A percentile compares a stretch with the other conserved stretches of the same genome.
Conservation (phyloP, 2,888 invertebrate genomes). For the Cephonodes hylas region DNA sequence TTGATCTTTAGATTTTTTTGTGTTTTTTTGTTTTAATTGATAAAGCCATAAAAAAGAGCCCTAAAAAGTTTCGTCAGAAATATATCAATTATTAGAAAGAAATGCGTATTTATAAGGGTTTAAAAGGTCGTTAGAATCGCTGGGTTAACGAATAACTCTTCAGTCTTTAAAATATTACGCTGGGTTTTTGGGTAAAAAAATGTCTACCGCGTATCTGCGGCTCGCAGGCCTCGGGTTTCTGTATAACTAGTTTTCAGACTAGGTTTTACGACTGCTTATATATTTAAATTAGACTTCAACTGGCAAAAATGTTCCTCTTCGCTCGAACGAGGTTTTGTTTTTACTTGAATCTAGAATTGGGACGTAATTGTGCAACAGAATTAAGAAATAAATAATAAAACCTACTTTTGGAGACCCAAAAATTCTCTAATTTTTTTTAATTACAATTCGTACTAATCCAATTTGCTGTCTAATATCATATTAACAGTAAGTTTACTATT, state of each 20-base stretch:
- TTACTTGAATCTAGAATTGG: not conserved
- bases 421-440: too few species aligned
- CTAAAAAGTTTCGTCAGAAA: too few species aligned
- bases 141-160: conserved; percentile 25
- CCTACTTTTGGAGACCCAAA: too few species aligned
- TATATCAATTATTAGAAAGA: too few species aligned
- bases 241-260: not conserved
- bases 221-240: not conserved
- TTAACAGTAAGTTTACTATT: too few species aligned
- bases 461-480: too few species aligned
- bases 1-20: too few species aligned
- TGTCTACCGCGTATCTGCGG: not conserved
- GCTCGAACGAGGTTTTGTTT: not conserved
- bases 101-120: too few species aligned
- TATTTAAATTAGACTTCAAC: not conserved
- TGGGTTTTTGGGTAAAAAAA: conserved; percentile 7
- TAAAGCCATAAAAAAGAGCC: too few species aligned
- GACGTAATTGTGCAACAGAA: not conserved
- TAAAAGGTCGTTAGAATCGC: conserved; percentile 23
- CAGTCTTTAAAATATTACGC: conserved; percentile 20
- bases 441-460: too few species aligned
- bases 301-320: not conserved
- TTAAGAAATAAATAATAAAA: too few species aligned
- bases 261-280: not conserved
- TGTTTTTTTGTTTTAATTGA: too few species aligned